Base-by-base conservation (phyloP, 2,888 invertebrate genomes). In the Griposia aprilina region DNA sequence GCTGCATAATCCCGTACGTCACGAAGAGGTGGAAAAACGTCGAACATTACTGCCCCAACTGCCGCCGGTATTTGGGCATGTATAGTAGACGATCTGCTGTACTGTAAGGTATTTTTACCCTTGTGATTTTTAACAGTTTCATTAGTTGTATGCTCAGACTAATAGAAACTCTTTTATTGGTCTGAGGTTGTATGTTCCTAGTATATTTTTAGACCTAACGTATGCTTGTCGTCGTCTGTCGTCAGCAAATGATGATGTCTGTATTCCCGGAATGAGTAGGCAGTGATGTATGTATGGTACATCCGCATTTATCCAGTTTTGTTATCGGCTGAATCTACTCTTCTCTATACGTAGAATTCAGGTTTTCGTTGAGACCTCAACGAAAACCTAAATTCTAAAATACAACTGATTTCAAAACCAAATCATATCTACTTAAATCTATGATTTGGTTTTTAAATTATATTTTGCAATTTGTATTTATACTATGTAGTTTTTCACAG, bases 11-110 rank as follows among this genome's bases (percentile, higher is more conserved):
- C 57, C 97, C 97, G 0, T 97, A 97, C 83, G 76, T 95, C 23
- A 90, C 92, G 5, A 96, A 94, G 78, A 91, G 93, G 74, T 97
- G 96, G 96, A 96, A 95, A 83, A 95, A 96, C 74, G 97, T 96
- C 0, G 96, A 96, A 74, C 97, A 97, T 81, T 94, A 94, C 75
- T 97, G 97, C 77, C 96, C 96, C 0, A 94, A 90, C 68, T 97
- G 97, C 79, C 91, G 88, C 63, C 91, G 90, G 76, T 96, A 93
- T 88, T 89, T 97, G 75, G 97, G 96, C 41, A 90, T 95, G 36
- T 96, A 95, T 83, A 89, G 93, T 83, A 89, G 93, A 23, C 66
- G 76, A 57, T 23, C 79, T 13, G 23, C 57, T 36, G 57, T 79
- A 52, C 71, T 76, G 55, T 86, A 48, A 74, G 59, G 65, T 70